Percentiles rank a stretch among this genome's conserved stretches.
phyloP scores from a whole-genome alignment of 1,140 invertebrate genomes.

The Monomorium pharaonis region DNA sequence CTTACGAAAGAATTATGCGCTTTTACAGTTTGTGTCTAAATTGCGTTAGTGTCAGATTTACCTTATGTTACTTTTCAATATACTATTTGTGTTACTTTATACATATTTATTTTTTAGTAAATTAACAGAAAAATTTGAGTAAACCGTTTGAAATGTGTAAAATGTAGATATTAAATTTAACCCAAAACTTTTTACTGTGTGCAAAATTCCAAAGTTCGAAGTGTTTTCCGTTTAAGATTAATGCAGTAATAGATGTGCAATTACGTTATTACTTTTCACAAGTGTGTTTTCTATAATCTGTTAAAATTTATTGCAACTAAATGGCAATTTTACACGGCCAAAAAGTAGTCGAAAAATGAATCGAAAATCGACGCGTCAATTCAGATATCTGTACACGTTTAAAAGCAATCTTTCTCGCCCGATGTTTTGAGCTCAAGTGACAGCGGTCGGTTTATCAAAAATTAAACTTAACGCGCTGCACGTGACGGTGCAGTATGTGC shows the following conservation, averaged over 20 bases:
- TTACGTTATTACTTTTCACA: slow-evolving; percentile 7
- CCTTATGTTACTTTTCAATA: no score
- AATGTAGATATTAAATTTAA: no score
- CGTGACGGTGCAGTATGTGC: slow-evolving; percentile 68
- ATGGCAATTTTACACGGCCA: not conserved
- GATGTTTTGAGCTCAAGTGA: slow-evolving; percentile 43
- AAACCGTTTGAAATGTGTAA: no score
- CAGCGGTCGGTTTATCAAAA: slow-evolving; percentile 56
- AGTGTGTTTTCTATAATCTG: not conserved
- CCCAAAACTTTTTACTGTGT: no score
- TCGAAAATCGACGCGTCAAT: not conserved
- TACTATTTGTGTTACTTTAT: no score
- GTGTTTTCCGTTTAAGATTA: not conserved
- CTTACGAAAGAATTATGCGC: no score
- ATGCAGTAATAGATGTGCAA: not conserved
- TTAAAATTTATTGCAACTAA: not conserved
- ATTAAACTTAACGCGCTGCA: slow-evolving; percentile 67
- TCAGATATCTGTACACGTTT: slow-evolving; percentile 18
- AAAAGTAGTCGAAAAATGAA: not conserved
- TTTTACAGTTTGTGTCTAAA: no score
- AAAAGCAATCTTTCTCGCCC: slow-evolving; percentile 23
- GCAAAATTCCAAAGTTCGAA: not conserved
- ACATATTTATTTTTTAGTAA: no score
- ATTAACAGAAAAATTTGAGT: no score
- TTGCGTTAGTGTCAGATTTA: no score